These are phyloP conservation scores for Tinea trinotella DNA, from an alignment of 2,888 invertebrate genomes.

Conservation along the genomic window DNA sequence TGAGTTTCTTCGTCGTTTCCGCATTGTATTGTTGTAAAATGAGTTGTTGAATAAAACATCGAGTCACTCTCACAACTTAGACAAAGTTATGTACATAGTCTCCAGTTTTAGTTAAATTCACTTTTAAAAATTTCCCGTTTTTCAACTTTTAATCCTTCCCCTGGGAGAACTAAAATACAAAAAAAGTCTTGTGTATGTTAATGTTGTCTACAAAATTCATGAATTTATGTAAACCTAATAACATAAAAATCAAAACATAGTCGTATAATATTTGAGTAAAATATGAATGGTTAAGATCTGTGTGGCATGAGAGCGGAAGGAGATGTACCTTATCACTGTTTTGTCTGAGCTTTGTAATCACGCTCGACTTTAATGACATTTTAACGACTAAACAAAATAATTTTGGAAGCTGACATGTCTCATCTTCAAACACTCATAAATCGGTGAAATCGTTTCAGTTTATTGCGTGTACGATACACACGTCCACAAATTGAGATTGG, in stretches of 20 bases:
- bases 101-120: slow-evolving; percentile 18
- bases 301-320: slow-evolving; percentile 25
- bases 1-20: slow-evolving; percentile 18
- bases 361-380: slow-evolving; percentile 32
- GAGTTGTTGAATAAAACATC: slow-evolving; percentile 20
- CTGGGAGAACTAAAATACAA: slow-evolving; percentile 1
- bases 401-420: slow-evolving; percentile 18
- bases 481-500: slow-evolving; percentile 18
- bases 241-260: not conserved
- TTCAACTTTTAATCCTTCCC: not conserved
- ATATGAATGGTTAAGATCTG: not conserved
- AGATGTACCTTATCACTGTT: slow-evolving; percentile 21
- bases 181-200: not conserved
- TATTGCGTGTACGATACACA: slow-evolving; percentile 17
- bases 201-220: not conserved
- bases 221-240: not conserved
- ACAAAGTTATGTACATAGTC: slow-evolving; percentile 17
- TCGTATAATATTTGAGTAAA: not conserved
- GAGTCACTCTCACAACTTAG: slow-evolving; percentile 17
- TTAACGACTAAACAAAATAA: slow-evolving; percentile 29
- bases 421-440: slow-evolving; percentile 17
- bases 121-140: slow-evolving; percentile 11
- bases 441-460: slow-evolving; percentile 17
- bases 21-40: slow-evolving; percentile 20
- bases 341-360: slow-evolving; percentile 27